Percentiles rank a stretch among this genome's conserved stretches.
Conservation (phyloP, 35 echinoderm and acorn worm species). For the Apostichopus parvimensis region DNA sequence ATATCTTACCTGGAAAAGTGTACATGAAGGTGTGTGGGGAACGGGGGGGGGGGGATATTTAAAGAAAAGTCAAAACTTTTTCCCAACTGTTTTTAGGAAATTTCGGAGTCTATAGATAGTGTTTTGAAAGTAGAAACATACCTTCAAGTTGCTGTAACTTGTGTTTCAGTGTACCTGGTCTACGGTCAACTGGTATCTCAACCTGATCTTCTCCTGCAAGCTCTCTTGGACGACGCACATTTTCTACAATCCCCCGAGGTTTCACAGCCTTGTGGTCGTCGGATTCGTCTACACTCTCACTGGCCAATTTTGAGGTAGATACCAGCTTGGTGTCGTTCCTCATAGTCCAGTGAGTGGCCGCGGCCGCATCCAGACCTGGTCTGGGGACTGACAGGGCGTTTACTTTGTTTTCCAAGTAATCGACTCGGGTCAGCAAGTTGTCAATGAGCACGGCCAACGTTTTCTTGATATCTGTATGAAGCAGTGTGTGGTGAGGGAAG, state of each 20-base stretch:
- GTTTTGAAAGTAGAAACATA: no score
- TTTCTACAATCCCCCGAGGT: not conserved
- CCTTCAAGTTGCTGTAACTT: no score
- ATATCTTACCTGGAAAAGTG: no score
- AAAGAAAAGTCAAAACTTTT: no score
- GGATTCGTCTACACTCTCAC: not conserved
- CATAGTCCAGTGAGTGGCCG: not conserved
- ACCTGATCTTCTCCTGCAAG: not conserved
- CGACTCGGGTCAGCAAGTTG: conserved; percentile 18
- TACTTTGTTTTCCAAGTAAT: conserved; percentile 35
- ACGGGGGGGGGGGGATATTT: no score
- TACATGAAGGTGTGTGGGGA: no score
- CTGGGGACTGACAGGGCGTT: not conserved
- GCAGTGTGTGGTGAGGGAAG: not conserved
- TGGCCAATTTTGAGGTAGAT: not conserved
- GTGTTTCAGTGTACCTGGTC: not conserved
- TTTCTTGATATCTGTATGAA: conserved; percentile 36
- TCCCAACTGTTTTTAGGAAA: no score
- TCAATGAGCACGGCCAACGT: conserved; percentile 37
- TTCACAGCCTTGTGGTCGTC: not conserved
- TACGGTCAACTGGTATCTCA: not conserved
- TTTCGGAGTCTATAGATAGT: no score
- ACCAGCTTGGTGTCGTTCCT: not conserved
- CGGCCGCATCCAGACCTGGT: not conserved
- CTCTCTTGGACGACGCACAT: not conserved